Conservation (phyloP, 1,140 invertebrate species). For the Lordiphosa mommai region DNA sequence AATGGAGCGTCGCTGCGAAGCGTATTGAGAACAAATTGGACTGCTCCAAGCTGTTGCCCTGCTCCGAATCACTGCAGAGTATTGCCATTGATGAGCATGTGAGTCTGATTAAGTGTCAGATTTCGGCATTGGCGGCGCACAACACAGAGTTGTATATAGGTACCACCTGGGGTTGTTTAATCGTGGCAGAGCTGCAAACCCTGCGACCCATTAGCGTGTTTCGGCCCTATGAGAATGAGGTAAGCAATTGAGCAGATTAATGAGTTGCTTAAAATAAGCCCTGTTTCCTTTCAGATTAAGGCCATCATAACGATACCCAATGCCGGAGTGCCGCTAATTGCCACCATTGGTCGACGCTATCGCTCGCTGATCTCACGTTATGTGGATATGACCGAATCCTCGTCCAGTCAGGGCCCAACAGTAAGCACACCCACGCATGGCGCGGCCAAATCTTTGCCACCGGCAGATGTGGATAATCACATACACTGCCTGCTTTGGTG, state of each 20-base stretch:
- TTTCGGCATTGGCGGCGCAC: constrained; percentile 88
- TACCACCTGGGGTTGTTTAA: constrained; percentile 94
- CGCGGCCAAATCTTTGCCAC: constrained; percentile 43
- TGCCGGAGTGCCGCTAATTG: constrained; percentile 82
- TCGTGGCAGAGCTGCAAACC: constrained; percentile 89
- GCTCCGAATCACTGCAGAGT: constrained; percentile 94
- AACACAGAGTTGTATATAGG: constrained; percentile 90
- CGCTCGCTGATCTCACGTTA: constrained; percentile 88
- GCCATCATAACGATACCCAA: constrained; percentile 76
- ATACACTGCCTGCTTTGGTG: constrained; percentile 87
- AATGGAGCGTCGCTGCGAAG: constrained; percentile 87
- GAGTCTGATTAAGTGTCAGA: constrained; percentile 89
- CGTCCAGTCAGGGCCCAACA: constrained; percentile 18
- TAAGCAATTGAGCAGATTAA: constrained; percentile 46
- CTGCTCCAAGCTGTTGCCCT: constrained; percentile 94
- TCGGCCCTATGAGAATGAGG: constrained; percentile 93
- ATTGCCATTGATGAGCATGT: constrained; percentile 94
- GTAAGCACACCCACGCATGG: constrained; percentile 60
- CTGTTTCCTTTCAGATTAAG: constrained; percentile 66
- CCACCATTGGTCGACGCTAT: constrained; percentile 91
- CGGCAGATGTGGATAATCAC: constrained; percentile 81
- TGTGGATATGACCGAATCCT: constrained; percentile 80
- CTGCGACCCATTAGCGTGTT: constrained; percentile 94
- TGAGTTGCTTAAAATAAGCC: neutral
- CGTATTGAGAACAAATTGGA: constrained; percentile 90